Evolutionary conservation across 2,797 vertebrate species (phyloP).

Genomic region (Dermochelys coriacea): DNA sequence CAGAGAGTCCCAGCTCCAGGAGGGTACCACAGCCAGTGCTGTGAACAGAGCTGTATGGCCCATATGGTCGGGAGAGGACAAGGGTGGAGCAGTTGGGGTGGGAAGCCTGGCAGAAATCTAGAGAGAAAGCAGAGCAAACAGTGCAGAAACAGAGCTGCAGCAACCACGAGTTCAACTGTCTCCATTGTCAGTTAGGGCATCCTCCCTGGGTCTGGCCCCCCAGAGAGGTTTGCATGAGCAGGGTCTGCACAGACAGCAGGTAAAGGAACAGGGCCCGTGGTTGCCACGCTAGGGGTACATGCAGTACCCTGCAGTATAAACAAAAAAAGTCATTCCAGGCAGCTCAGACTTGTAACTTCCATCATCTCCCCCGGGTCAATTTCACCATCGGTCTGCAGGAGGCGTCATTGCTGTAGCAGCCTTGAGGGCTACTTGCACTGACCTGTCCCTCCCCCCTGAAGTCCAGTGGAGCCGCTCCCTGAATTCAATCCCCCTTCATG

Average conservation of each 20-base stretch:
- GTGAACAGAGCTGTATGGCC: not conserved
- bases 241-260: not conserved
- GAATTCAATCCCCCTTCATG: not conserved
- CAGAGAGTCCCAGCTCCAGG: slow-evolving; percentile 4
- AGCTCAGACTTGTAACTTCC: not conserved
- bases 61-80: not conserved
- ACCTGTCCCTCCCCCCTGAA: too few relatives aligned
- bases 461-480: too few relatives aligned
- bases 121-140: not conserved
- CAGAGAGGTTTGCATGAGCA: not conserved
- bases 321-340: not conserved
- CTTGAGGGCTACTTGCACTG: too few relatives aligned
- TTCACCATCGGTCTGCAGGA: too few relatives aligned
- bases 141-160: too few relatives aligned
- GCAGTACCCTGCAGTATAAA: not conserved
- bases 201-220: not conserved
- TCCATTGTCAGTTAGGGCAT: not conserved
- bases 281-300: too few relatives aligned
- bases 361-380: too few relatives aligned
- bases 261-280: not conserved
- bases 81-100: not conserved
- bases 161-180: not conserved
- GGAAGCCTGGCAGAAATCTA: too few relatives aligned
- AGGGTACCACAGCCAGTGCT: not conserved
- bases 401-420: too few relatives aligned